Conservation (phyloP, 1,140 invertebrate species). For the Ptiloglossa arizonensis region DNA sequence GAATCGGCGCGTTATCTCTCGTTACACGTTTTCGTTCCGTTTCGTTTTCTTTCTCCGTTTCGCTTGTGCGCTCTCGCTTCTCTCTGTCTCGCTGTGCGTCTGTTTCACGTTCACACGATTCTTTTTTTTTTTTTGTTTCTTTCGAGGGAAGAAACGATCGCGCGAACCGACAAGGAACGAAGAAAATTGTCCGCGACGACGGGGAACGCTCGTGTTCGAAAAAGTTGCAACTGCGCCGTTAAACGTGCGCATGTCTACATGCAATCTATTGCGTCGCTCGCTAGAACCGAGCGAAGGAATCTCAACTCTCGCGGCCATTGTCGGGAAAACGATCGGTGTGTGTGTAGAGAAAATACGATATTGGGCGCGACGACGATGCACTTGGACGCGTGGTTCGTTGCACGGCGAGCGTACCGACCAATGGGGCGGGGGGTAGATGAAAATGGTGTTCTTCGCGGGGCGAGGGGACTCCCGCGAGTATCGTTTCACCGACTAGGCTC, state of each 20-base stretch:
- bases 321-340: neutral
- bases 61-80: neutral
- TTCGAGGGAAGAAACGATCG: neutral
- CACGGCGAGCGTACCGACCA: neutral
- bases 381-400: no score
- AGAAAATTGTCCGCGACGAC: neutral
- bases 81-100: neutral
- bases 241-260: constrained; percentile 2
- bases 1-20: no score
- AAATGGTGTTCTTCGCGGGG: neutral
- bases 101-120: neutral
- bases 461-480: no score
- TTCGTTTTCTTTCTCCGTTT: neutral
- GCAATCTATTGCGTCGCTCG: constrained; percentile 12
- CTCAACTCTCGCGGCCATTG: neutral
- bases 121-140: no score
- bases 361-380: no score
- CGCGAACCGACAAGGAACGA: neutral
- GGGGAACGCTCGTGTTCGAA: neutral
- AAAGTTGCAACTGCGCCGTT: neutral
- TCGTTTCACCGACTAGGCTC: neutral
- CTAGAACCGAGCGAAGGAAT: no score
- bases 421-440: neutral
- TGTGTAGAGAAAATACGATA: constrained; percentile 11
- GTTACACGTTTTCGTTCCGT: no score